Evolutionary conservation across 2,797 vertebrate species (phyloP).

Genomic region (Sebastes hopkinsi): DNA sequence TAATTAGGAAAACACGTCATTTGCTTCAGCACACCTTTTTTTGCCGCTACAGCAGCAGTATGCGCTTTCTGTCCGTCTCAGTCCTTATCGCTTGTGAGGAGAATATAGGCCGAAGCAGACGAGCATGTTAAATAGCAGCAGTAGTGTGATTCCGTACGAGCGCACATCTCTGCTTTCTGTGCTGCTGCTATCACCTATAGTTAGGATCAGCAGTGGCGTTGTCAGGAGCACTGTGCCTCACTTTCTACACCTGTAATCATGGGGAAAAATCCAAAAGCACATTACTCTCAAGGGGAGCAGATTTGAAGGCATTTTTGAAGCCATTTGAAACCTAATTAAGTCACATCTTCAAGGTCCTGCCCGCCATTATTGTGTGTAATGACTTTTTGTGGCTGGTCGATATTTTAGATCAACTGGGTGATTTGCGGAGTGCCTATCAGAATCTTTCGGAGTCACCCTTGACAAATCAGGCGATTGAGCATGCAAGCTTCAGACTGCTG

Average conservation of each 20-base stretch:
- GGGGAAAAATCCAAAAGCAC: slow-evolving; percentile 47
- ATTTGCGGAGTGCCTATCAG: slow-evolving; percentile 85
- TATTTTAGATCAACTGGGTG: slow-evolving; percentile 89
- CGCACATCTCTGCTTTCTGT: slow-evolving; percentile 1
- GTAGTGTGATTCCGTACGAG: not conserved
- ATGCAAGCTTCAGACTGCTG: slow-evolving; percentile 82
- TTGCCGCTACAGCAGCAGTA: not conserved
- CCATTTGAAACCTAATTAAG: slow-evolving; percentile 87
- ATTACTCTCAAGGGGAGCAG: slow-evolving; percentile 64
- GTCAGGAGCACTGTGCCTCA: slow-evolving; percentile 25
- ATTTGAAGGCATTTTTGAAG: slow-evolving; percentile 77
- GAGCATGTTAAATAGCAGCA: slow-evolving; percentile 36
- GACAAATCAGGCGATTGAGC: slow-evolving; percentile 85
- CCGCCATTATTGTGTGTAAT: slow-evolving; percentile 87
- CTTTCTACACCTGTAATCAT: slow-evolving; percentile 63
- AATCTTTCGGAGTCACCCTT: slow-evolving; percentile 85
- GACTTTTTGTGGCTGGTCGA: slow-evolving; percentile 85
- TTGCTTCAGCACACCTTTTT: slow-evolving; percentile 18
- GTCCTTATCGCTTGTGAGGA: slow-evolving; percentile 22
- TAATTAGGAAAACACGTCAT: slow-evolving; percentile 43
- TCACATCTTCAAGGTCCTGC: slow-evolving; percentile 85
- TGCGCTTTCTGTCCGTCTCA: slow-evolving; percentile 10
- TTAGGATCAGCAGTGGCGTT: slow-evolving; percentile 5
- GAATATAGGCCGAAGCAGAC: slow-evolving; percentile 5
- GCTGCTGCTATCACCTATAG: slow-evolving; percentile 12